Evolutionary conservation across 2,797 vertebrate genomes (phyloP).

Genomic region (Astyanax mexicanus): DNA sequence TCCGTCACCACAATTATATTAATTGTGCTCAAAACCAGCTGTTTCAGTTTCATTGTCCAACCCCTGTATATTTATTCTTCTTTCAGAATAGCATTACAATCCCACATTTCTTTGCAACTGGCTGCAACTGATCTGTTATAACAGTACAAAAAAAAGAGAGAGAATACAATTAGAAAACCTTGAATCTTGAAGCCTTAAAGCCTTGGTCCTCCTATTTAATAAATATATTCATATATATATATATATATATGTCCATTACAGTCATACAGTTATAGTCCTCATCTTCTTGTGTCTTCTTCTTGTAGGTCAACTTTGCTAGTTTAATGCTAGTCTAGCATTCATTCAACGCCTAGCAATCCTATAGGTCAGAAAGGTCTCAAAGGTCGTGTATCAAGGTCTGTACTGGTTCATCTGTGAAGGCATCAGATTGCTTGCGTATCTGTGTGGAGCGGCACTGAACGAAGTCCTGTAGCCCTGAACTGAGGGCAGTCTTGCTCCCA

Average conservation of each 20-base stretch:
- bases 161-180: constrained; percentile 45
- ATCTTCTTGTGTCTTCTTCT: not conserved
- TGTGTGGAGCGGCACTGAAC: constrained; percentile 77
- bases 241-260: constrained; percentile 50
- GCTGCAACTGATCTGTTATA: constrained; percentile 25
- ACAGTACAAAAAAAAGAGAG: constrained; percentile 47
- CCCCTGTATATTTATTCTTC: too few relatives aligned
- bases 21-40: too few relatives aligned
- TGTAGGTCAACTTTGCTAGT: constrained; percentile 4
- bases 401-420: constrained; percentile 78
- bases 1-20: too few relatives aligned
- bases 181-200: constrained; percentile 23
- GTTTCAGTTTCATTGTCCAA: too few relatives aligned
- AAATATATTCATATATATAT: too few relatives aligned
- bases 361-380: too few relatives aligned
- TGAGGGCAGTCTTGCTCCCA: constrained; percentile 60
- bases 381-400: constrained; percentile 84
- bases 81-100: too few relatives aligned
- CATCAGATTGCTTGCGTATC: constrained; percentile 76
- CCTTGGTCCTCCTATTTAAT: constrained; percentile 60
- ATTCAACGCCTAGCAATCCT: too few relatives aligned
- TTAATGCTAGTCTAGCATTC: not conserved
- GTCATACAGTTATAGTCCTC: not conserved
- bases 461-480: constrained; percentile 88
- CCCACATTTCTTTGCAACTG: too few relatives aligned